phyloP scores from a whole-genome alignment of 1,140 invertebrate species.

The Drosophila funebris region DNA sequence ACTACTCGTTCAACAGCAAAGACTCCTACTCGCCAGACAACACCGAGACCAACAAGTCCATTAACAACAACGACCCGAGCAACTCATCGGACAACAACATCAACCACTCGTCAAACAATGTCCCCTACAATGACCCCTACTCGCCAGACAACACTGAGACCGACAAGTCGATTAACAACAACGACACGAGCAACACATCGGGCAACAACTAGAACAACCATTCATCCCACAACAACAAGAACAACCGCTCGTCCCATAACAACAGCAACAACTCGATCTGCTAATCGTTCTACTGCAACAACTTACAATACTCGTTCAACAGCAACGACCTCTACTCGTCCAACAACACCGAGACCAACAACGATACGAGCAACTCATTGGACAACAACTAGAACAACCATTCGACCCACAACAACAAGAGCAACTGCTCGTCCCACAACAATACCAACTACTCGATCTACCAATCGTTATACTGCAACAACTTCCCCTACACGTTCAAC shows the following conservation, averaged over 20 bases:
- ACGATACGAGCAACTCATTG: neutral
- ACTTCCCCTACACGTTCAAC: neutral
- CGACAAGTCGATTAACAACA: neutral
- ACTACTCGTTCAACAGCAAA: constrained; percentile 14
- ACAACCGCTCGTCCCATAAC: neutral
- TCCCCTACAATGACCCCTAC: constrained; percentile 9
- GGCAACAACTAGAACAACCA: constrained; percentile 2
- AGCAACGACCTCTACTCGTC: neutral
- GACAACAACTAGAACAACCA: constrained; percentile 12
- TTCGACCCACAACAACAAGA: neutral
- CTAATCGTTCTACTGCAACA: neutral
- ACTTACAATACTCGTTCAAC: neutral
- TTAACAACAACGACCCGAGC: neutral
- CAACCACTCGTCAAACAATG: neutral
- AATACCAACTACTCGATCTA: too few relatives aligned
- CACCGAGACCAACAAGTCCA: constrained; percentile 5
- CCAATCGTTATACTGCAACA: neutral
- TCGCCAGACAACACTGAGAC: neutral
- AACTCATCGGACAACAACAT: constrained; percentile 4
- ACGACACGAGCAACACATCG: neutral
- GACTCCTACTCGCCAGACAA: neutral
- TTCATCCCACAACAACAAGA: neutral
- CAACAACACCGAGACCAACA: constrained; percentile 16
- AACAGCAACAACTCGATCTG: constrained; percentile 1
- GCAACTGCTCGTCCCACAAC: neutral